These are phyloP conservation scores for Leucophenga maculata DNA, from an alignment of 2,888 invertebrate species.

Conservation along the genomic window DNA sequence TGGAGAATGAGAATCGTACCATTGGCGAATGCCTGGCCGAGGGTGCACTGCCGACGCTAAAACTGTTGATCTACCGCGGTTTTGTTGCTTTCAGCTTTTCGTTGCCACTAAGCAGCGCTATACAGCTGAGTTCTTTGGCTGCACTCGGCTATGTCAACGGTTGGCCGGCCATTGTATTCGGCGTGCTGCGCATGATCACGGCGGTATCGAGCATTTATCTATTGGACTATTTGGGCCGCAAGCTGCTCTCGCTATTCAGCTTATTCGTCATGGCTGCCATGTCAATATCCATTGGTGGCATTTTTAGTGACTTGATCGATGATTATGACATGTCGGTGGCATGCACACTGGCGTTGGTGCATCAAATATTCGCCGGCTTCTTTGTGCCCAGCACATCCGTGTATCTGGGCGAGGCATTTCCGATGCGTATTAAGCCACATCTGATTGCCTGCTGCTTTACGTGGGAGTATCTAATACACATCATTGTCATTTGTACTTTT, in stretches of 20 bases:
- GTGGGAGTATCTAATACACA: conserved; percentile 3
- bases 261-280: conserved; percentile 38
- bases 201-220: conserved; percentile 27
- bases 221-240: conserved; percentile 41
- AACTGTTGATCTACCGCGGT: conserved; percentile 40
- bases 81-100: conserved; percentile 45
- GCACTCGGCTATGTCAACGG: not conserved
- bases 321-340: not conserved
- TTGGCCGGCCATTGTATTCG: conserved; percentile 35
- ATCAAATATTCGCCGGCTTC: conserved; percentile 4
- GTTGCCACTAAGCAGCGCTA: conserved; percentile 37
- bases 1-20: conserved; percentile 33
- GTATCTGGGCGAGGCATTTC: conserved; percentile 6
- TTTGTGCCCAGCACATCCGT: conserved; percentile 2
- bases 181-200: conserved; percentile 41
- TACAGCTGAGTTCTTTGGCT: not conserved
- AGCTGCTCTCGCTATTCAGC: conserved; percentile 32
- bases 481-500: conserved; percentile 9
- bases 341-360: not conserved
- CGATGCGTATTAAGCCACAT: not conserved
- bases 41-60: conserved; percentile 38
- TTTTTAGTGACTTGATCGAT: conserved; percentile 24
- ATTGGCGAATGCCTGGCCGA: not conserved
- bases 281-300: conserved; percentile 36
- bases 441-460: conserved; percentile 4